These are phyloP conservation scores for Drosophila santomea DNA, from an alignment of 1,140 invertebrate genomes.

Conservation along the genomic window DNA sequence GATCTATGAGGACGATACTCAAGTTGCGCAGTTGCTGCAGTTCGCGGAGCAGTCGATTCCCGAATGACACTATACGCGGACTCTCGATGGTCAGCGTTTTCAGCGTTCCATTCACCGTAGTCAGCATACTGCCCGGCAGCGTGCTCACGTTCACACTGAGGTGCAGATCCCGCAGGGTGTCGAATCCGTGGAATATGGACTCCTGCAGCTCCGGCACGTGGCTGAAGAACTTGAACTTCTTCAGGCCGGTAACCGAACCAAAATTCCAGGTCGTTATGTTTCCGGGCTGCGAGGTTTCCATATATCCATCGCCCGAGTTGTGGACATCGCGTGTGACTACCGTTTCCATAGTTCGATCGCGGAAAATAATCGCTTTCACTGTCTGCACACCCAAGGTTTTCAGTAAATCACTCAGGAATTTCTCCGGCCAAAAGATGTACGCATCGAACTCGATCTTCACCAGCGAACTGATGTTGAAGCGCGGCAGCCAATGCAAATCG, in stretches of 20 bases:
- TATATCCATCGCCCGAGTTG: neutral
- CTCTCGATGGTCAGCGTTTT: constrained; percentile 53
- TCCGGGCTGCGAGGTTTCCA: neutral
- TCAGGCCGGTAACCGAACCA: constrained; percentile 40
- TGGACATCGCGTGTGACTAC: constrained; percentile 11
- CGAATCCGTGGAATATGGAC: constrained; percentile 50
- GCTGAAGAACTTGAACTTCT: constrained; percentile 61
- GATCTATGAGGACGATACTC: constrained; percentile 31
- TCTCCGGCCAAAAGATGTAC: constrained; percentile 57
- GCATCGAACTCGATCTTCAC: constrained; percentile 67
- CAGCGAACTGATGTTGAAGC: constrained; percentile 51
- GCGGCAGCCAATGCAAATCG: constrained; percentile 44
- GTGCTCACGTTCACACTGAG: constrained; percentile 37
- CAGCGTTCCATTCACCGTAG: constrained; percentile 42
- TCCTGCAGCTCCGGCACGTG: constrained; percentile 36
- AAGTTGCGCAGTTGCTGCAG: constrained; percentile 60
- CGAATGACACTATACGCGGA: constrained; percentile 50
- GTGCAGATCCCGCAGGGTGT: constrained; percentile 50
- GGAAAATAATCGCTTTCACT: constrained; percentile 52
- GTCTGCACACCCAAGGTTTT: constrained; percentile 36
- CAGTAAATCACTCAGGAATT: constrained; percentile 51
- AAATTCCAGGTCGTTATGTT: constrained; percentile 50
- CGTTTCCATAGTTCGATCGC: constrained; percentile 53
- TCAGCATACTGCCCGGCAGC: constrained; percentile 43
- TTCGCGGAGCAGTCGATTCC: constrained; percentile 30